Conservation (phyloP, 1,140 invertebrate genomes). For the Euwallacea fornicatus region DNA sequence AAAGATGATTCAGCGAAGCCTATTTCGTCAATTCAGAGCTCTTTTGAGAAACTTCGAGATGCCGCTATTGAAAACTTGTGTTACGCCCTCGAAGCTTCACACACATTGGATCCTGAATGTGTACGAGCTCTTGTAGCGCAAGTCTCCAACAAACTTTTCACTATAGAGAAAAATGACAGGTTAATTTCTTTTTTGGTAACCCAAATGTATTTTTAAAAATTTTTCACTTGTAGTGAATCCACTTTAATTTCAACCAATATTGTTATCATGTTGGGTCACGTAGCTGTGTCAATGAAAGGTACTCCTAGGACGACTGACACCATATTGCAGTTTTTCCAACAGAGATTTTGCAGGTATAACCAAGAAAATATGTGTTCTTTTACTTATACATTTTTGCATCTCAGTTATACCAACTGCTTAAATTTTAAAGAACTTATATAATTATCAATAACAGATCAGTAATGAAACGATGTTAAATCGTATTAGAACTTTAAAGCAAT, state of each 20-base stretch:
- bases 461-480: too few species aligned
- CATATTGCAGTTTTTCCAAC: constrained; percentile 96
- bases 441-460: too few species aligned
- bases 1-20: constrained; percentile 46
- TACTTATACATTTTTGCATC: too few species aligned
- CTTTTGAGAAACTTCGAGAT: constrained; percentile 86
- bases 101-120: constrained; percentile 85
- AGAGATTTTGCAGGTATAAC: constrained; percentile 74
- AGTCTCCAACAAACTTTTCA: constrained; percentile 92
- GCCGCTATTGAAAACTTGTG: constrained; percentile 96
- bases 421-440: too few species aligned
- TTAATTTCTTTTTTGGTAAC: constrained; percentile 43
- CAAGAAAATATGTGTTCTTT: not conserved
- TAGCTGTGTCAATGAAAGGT: constrained; percentile 92
- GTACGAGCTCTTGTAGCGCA: constrained; percentile 92
- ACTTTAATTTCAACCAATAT: constrained; percentile 93
- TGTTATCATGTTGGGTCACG: constrained; percentile 95
- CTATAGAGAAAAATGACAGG: constrained; percentile 80
- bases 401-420: too few species aligned
- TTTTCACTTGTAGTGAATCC: constrained; percentile 69
- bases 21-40: constrained; percentile 59
- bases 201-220: not conserved
- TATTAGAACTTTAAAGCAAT: too few species aligned
- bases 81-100: constrained; percentile 85
- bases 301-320: constrained; percentile 90